Conservation (phyloP, 2,888 invertebrate genomes). For the Lutraria lutraria region DNA sequence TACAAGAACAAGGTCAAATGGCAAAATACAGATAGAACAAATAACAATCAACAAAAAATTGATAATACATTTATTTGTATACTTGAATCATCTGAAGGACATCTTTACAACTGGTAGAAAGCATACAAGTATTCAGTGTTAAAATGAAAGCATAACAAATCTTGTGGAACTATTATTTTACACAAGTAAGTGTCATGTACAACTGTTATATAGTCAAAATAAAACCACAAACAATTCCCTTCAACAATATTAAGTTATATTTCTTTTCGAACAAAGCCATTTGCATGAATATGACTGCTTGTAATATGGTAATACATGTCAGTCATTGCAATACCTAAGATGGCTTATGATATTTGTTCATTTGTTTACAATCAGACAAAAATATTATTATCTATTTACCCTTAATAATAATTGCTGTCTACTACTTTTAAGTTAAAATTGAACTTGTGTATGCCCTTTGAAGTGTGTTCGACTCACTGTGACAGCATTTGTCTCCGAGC, state of each 20-base stretch:
- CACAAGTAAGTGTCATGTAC: constrained; percentile 16
- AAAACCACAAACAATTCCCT: background rate
- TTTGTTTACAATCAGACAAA: too few species aligned
- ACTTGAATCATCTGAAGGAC: background rate
- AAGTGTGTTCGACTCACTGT: background rate
- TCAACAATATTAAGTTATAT: background rate
- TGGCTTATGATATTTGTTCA: too few species aligned
- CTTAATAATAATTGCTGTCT: too few species aligned
- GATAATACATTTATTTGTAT: constrained; percentile 24
- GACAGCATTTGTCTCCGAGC: background rate
- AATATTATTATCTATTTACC: too few species aligned
- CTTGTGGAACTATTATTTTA: background rate
- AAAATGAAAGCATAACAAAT: constrained; percentile 18
- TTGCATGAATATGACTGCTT: background rate
- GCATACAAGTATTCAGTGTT: constrained; percentile 18
- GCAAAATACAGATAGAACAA: background rate
- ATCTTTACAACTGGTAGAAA: background rate
- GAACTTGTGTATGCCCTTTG: too few species aligned
- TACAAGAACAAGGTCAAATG: too few species aligned
- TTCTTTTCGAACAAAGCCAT: background rate
- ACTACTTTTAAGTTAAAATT: too few species aligned
- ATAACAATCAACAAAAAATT: background rate
- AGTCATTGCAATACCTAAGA: background rate
- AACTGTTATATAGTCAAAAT: background rate
- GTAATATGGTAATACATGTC: background rate